phyloP scores from a whole-genome alignment of 2,888 invertebrate genomes.

The Drosophila antonietae region DNA sequence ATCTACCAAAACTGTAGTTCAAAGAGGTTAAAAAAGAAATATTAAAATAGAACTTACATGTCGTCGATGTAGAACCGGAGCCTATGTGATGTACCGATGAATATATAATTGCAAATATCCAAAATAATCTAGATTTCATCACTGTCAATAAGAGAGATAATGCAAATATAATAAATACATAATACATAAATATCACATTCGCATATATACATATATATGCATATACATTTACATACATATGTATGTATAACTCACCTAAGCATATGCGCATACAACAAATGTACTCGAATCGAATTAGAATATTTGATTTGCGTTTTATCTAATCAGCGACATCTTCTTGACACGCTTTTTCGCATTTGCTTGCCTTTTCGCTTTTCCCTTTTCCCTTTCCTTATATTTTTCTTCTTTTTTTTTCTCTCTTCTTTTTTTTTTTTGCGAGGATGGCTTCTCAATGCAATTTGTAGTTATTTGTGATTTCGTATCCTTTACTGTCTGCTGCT shows the following conservation, averaged over 20 bases:
- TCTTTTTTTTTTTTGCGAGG: background rate
- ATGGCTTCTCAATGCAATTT: conserved; percentile 3
- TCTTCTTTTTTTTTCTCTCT: background rate
- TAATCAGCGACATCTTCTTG: conserved; percentile 26
- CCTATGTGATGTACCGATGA: conserved; percentile 81
- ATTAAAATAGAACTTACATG: conserved; percentile 70
- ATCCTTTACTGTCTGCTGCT: conserved; percentile 21
- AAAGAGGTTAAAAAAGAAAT: background rate
- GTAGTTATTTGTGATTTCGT: conserved; percentile 3
- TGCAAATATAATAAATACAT: background rate
- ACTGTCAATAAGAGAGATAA: conserved; percentile 56
- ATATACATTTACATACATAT: too few species aligned
- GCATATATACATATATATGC: too few species aligned
- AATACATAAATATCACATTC: too few species aligned
- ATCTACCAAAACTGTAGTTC: background rate
- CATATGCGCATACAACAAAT: conserved; percentile 65
- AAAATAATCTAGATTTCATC: conserved; percentile 83
- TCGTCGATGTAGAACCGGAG: conserved; percentile 81
- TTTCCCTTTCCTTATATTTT: background rate
- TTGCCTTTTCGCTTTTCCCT: background rate
- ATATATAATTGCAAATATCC: conserved; percentile 83
- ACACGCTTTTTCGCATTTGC: conserved; percentile 5
- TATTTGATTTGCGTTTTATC: conserved; percentile 16
- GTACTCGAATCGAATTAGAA: conserved; percentile 50
- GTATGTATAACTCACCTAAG: conserved; percentile 61